Percentiles rank a stretch among this genome's conserved stretches.
These are phyloP conservation scores for Telmatochromis sp. DNA, from an alignment of 2,113 vertebrate species.

Conservation along the genomic window DNA sequence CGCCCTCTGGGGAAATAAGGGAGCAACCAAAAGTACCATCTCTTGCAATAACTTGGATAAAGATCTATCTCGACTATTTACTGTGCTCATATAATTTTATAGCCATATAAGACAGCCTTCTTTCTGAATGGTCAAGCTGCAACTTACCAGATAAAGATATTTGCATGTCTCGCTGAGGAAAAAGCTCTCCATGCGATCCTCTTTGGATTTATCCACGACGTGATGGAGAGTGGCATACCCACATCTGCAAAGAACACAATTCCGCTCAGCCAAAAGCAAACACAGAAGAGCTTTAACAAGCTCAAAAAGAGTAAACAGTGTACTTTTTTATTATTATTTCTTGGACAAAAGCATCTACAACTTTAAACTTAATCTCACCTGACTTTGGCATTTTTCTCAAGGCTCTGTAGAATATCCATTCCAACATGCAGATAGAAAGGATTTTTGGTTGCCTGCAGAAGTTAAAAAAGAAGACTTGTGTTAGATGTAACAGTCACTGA, in stretches of 20 bases:
- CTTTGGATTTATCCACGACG: conserved; percentile 95
- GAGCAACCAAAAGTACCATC: not conserved
- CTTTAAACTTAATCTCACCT: conserved; percentile 67
- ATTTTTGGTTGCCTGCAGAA: conserved; percentile 91
- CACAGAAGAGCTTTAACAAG: not conserved
- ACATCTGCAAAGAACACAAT: conserved; percentile 72
- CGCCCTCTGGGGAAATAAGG: not conserved
- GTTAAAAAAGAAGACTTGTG: not conserved
- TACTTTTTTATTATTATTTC: not conserved
- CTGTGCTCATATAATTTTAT: not conserved
- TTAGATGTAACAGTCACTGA: not conserved
- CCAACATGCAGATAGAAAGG: conserved; percentile 98
- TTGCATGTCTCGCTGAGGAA: conserved; percentile 99
- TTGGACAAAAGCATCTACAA: not conserved
- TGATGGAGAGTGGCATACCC: conserved; percentile 97
- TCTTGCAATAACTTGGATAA: not conserved
- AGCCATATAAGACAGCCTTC: not conserved
- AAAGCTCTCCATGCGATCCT: conserved; percentile 99
- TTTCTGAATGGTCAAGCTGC: not conserved
- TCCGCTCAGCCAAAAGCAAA: not conserved
- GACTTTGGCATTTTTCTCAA: conserved; percentile 95
- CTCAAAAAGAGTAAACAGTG: not conserved
- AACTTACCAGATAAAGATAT: conserved; percentile 90
- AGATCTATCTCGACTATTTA: no score
- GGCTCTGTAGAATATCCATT: conserved; percentile 96